Conservation (phyloP, 2,113 vertebrate species). For the Leptobrachium leishanense region DNA sequence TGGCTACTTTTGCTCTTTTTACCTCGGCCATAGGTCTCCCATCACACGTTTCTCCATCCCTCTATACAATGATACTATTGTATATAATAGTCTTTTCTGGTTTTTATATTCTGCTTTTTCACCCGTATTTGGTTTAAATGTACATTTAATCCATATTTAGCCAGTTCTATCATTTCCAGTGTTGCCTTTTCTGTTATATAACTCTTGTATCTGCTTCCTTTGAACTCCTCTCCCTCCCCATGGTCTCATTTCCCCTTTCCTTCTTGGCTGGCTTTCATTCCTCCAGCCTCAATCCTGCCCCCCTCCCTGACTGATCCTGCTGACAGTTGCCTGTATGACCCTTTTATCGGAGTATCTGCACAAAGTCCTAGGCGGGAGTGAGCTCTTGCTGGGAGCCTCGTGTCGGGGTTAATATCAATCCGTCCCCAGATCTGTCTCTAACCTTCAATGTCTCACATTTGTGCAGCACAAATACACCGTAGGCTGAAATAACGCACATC, state of each 20-base stretch:
- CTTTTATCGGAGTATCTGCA: constrained; percentile 21
- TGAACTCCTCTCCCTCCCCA: neutral
- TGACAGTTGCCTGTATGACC: constrained; percentile 25
- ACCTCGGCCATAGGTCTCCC: too few species aligned
- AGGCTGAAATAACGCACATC: neutral
- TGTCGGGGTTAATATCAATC: constrained; percentile 39
- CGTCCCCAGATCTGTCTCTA: constrained; percentile 28
- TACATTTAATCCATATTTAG: neutral
- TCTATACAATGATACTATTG: too few species aligned
- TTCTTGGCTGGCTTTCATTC: neutral
- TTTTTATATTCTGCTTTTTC: too few species aligned
- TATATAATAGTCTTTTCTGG: too few species aligned
- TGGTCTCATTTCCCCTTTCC: neutral
- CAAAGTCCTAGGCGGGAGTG: constrained; percentile 19
- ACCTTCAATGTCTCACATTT: constrained; percentile 25
- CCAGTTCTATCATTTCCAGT: neutral
- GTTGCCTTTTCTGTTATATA: neutral
- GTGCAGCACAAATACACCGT: constrained; percentile 18
- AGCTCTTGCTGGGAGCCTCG: constrained; percentile 29
- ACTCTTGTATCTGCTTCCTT: neutral
- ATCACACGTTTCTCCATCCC: too few species aligned
- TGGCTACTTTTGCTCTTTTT: too few species aligned
- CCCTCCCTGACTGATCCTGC: neutral
- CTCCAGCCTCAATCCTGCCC: neutral
- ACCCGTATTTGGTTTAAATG: neutral